Base-by-base conservation (phyloP, 2,888 invertebrate species). In the Oligia fasciuncula region DNA sequence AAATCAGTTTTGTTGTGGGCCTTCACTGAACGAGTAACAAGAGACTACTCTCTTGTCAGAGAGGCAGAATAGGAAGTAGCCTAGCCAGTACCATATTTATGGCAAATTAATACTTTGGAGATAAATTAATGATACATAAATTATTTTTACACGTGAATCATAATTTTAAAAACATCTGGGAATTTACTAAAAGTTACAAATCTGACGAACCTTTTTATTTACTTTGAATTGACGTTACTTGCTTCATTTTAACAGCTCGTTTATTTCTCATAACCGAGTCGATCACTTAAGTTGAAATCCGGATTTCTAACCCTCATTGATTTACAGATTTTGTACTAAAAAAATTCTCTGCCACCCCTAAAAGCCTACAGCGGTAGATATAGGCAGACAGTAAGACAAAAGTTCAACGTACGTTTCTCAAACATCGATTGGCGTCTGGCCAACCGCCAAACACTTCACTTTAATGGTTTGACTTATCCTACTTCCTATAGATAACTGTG, bases 341-440 rank as follows among this genome's bases (percentile, higher is more conserved):
- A 8, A 65, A 19, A 4, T 23, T 23, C 17, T 17, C 49, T 68
- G 54, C 43, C 79, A 81, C 57, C 76, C 79, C 79, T 84, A 60
- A 79, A 13, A 77, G 14, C 57, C 54, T 71, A 75, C 35, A 74
- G 65, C 70, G 63, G 85, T 85, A 74, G 83, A 85, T 83, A 85
- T 76, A 85, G 74, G 73, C 83, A 90, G 88, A 92, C 91, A 89
- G 89, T 90, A 92, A 92, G 91, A 91, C 92, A 91, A 91, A 94
- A 94, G 95, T 95, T 96, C 95, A 96, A 94, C 91, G 95, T 91
- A 93, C 95, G 93, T 93, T 92, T 84, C 91, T 87, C 85, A 91
- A 85, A 90, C 94, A 93, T 94, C 94, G 94, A 94, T 95, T 94
- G 93, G 91, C 91, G 92, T 93, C 94, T 95, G 96, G 96, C 96